Base-by-base conservation (phyloP, 2,113 vertebrate genomes). In the Bos taurus region DNA sequence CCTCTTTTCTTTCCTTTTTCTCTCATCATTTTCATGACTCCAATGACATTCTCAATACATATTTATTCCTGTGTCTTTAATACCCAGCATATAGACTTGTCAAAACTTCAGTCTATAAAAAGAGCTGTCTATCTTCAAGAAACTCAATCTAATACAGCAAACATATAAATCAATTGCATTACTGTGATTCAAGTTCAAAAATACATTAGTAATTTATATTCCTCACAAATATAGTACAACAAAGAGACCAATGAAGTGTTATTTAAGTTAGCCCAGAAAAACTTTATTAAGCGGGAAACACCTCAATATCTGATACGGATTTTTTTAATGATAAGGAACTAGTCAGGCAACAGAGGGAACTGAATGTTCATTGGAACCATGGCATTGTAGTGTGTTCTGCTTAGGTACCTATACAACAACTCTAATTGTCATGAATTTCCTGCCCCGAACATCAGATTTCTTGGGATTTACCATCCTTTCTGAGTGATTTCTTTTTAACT, bases 281-380 rank as follows among this genome's bases (percentile, higher is more conserved):
- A 91, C 25, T 86, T 94, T 94, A 30, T 87, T 94, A 95, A n/a
- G 82, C 12, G 91, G 17, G 59, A 60, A 93, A 71, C 52, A 93
- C 87, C 60, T 96, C 50, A 74, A 30, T 91, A 92, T 90, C 50
- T 89, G n/a, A 95, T 54, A 95, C 9, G 50, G 17, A 78, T 62
- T 33, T 86, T 83, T 84, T 23, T 50, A 60, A 57, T 82, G 43
- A 52, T 93, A 83, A 83, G 36, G 50, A 91, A 67, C 48, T 40
- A 46, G 7, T 48, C 50, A n/a, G 5, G 56, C 30, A 62, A 43
- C 14, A 26, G 57, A 80, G n/a, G 46, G 46, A 90, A 94, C 59
- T 50, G 40, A 77, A 78, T 16, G 50, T 52, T 85, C 46, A n/a
- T 0, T 33, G 36, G 67, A 77, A 6, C 36, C 50, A 25, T 28